Evolutionary conservation across 1,140 invertebrate genomes (phyloP), one percentile per base, ranked within the genome.

Genomic region (Alviniconcha marisindica): DNA sequence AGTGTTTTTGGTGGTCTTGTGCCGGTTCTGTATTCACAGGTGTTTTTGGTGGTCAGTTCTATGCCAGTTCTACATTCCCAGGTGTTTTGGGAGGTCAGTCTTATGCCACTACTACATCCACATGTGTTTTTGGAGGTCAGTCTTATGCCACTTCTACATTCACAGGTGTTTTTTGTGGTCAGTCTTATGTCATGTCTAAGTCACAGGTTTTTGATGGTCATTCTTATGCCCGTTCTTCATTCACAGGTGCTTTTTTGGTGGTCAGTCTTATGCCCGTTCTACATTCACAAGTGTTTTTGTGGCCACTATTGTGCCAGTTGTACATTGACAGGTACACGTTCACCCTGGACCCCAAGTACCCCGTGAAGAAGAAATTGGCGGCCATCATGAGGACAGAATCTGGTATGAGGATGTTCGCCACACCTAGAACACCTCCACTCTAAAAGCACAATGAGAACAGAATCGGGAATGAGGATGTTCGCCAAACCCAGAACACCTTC

Each of bases 271-370:
- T n/a, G n/a, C n/a, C n/a, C n/a, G n/a, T n/a, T n/a, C n/a, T n/a
- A n/a, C n/a, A n/a, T n/a, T n/a, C n/a, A n/a, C n/a, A n/a, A n/a
- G n/a, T n/a, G n/a, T n/a, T n/a, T n/a, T n/a, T n/a, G n/a, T n/a
- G n/a, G n/a, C n/a, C n/a, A n/a, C n/a, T n/a, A n/a, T n/a, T n/a
- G n/a, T n/a, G n/a, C n/a, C n/a, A n/a, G n/a, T 5, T 60, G 54
- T 18, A 0, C 28, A 0, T 33, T 85, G 87, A 36, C 85, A 89
- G 88, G 66, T 89, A 81, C 54, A 82, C 66, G 1, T 82, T 88
- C n/a, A 54, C 74, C 28, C 31, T 85, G 14, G 88, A 89, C 56
- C 82, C 83, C 15, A 83, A 74, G 38, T 83, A 86, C 77, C 71
- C 71, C 31, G 88, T 87, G 28, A 69, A 85, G 38, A 83, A 79